Evolutionary conservation across 2,113 vertebrate species (phyloP).

Genomic region (Elephas maximus): DNA sequence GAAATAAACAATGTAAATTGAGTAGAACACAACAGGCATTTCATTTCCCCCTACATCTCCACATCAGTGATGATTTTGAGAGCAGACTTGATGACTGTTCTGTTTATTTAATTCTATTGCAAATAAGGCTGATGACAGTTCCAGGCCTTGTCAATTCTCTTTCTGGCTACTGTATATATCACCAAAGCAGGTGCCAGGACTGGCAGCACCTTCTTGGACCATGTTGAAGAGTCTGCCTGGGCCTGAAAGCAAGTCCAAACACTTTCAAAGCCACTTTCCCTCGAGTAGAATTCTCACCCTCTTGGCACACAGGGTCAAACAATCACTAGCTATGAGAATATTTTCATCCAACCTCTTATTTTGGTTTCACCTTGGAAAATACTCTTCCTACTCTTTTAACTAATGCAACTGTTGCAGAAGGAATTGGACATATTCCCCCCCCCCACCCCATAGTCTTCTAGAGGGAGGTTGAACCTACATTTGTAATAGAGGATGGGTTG

Average conservation of each 20-base stretch:
- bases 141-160: not conserved
- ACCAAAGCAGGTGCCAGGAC: not conserved
- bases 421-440: not conserved
- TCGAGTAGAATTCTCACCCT: not conserved
- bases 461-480: not conserved
- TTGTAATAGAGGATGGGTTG: not conserved
- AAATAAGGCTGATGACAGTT: slow-evolving; percentile 29
- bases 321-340: too few species aligned
- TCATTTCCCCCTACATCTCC: slow-evolving; percentile 42
- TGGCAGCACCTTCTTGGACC: not conserved
- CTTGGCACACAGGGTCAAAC: not conserved
- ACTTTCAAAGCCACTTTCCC: not conserved
- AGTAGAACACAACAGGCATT: slow-evolving; percentile 26
- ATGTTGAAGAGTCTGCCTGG: not conserved
- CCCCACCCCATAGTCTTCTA: not conserved
- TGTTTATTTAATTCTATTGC: slow-evolving; percentile 55
- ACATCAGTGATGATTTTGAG: not conserved
- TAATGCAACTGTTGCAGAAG: not conserved
- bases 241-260: not conserved
- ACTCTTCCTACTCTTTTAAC: not conserved
- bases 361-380: not conserved
- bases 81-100: not conserved
- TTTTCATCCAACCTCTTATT: not conserved
- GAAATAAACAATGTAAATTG: not conserved
- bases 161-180: not conserved